phyloP scores from a whole-genome alignment of 92 coral and sea anemone genomes.

The Muricea muricata region DNA sequence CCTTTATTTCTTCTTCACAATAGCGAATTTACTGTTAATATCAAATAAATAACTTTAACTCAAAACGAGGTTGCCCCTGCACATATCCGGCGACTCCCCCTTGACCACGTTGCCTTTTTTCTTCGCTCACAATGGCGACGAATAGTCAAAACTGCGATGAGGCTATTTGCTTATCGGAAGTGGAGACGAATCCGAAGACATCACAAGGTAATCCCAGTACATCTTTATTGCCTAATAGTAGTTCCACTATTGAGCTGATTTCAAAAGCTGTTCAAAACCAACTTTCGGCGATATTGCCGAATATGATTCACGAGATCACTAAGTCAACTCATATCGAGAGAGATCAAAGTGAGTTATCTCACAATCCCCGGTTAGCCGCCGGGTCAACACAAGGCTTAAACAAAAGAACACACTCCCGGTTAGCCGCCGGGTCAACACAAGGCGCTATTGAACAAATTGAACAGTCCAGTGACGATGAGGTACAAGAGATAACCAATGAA shows the following conservation, averaged over 20 bases:
- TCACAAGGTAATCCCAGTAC: neutral
- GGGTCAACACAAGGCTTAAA: slow-evolving; percentile 32
- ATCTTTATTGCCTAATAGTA: too few relatives aligned
- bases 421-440: slow-evolving; percentile 27
- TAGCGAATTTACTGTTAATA: too few relatives aligned
- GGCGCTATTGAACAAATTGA: slow-evolving; percentile 6
- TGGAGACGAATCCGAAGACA: neutral
- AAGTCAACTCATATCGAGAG: neutral
- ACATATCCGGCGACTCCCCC: neutral
- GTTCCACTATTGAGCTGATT: neutral
- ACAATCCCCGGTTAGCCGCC: slow-evolving; percentile 35
- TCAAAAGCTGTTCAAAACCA: neutral
- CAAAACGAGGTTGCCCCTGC: slow-evolving; percentile 8
- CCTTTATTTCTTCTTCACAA: too few relatives aligned
- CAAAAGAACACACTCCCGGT: neutral
- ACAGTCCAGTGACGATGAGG: neutral
- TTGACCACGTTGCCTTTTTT: slow-evolving; percentile 14
- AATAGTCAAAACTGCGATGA: neutral
- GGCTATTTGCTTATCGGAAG: neutral
- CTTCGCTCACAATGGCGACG: slow-evolving; percentile 24
- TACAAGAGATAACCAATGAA: neutral
- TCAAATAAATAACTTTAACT: neutral
- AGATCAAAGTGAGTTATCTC: neutral
- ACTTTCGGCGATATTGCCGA: slow-evolving; percentile 2
- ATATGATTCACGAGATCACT: slow-evolving; percentile 3